phyloP scores from a whole-genome alignment of 2,888 invertebrate genomes.

The Dynastes grantii region DNA sequence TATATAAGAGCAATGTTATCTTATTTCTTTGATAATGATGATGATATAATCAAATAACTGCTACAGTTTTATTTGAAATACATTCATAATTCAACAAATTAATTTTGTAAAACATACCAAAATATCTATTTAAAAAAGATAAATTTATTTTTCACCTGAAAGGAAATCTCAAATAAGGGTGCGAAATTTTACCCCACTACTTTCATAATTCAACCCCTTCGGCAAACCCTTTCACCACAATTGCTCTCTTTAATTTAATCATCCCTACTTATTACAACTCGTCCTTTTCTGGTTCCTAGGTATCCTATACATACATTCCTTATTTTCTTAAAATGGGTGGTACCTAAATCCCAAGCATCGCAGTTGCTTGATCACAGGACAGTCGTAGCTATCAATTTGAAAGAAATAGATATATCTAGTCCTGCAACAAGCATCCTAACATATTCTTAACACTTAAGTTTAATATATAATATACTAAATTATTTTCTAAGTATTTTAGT shows the following conservation, averaged over 20 bases:
- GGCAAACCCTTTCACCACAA: conserved; percentile 31
- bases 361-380: not conserved
- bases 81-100: too few relatives aligned
- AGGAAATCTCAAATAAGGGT: conserved; percentile 11
- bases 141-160: not conserved
- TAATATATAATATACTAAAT: too few relatives aligned
- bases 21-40: too few relatives aligned
- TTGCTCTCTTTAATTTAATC: conserved; percentile 34
- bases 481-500: not conserved
- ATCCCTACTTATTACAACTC: conserved; percentile 2
- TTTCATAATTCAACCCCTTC: conserved; percentile 7
- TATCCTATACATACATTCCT: not conserved
- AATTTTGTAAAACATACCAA: too few relatives aligned
- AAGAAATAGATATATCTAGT: conserved; percentile 6
- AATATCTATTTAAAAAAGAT: too few relatives aligned
- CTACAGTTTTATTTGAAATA: too few relatives aligned
- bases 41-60: too few relatives aligned
- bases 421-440: not conserved
- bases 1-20: too few relatives aligned
- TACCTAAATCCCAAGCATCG: conserved; percentile 2
- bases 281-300: conserved; percentile 19
- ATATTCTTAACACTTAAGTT: too few relatives aligned
- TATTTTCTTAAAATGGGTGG: conserved; percentile 32
- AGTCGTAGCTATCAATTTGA: not conserved
- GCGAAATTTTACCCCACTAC: conserved; percentile 7